Percentiles rank a stretch among this genome's conserved stretches.
phyloP scores from a whole-genome alignment of 2,797 vertebrate species.

The Paramormyrops hopkinsi region DNA sequence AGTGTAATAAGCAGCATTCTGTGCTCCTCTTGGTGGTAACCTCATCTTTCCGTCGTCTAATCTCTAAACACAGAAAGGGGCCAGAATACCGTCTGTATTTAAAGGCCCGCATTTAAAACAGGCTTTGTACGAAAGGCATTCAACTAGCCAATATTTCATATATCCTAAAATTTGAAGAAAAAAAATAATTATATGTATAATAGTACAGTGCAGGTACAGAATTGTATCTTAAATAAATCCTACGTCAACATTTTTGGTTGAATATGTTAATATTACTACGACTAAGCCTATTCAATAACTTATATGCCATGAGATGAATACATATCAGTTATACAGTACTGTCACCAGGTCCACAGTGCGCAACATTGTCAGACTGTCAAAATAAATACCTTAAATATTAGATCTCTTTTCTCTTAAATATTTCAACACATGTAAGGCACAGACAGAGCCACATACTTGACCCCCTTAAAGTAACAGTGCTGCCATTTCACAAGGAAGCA shows the following conservation, averaged over 20 bases:
- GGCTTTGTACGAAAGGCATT: slow-evolving; percentile 69
- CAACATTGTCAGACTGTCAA: slow-evolving; percentile 91
- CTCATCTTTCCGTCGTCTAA: slow-evolving; percentile 41
- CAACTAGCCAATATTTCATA: slow-evolving; percentile 70
- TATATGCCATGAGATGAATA: slow-evolving; percentile 99
- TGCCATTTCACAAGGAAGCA: slow-evolving; percentile 44
- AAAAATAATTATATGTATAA: slow-evolving; percentile 60
- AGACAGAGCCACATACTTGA: slow-evolving; percentile 73
- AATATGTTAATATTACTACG: slow-evolving; percentile 81
- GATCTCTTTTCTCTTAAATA: slow-evolving; percentile 78
- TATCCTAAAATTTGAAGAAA: slow-evolving; percentile 72
- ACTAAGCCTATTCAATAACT: slow-evolving; percentile 98
- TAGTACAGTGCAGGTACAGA: slow-evolving; percentile 94
- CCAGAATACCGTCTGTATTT: slow-evolving; percentile 50
- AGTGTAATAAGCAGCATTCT: slow-evolving; percentile 87
- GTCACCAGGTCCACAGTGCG: slow-evolving; percentile 88
- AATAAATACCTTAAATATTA: slow-evolving; percentile 95
- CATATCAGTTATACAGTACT: slow-evolving; percentile 93
- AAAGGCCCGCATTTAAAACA: slow-evolving; percentile 68
- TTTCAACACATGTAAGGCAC: slow-evolving; percentile 92
- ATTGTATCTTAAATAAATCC: slow-evolving; percentile 87
- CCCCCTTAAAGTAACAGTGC: slow-evolving; percentile 67
- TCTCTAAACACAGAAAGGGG: slow-evolving; percentile 55
- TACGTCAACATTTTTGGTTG: slow-evolving; percentile 90
- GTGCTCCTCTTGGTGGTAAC: slow-evolving; percentile 50